Conservation (phyloP, 2,797 vertebrate species). For the Eurystomus glaucurus region DNA sequence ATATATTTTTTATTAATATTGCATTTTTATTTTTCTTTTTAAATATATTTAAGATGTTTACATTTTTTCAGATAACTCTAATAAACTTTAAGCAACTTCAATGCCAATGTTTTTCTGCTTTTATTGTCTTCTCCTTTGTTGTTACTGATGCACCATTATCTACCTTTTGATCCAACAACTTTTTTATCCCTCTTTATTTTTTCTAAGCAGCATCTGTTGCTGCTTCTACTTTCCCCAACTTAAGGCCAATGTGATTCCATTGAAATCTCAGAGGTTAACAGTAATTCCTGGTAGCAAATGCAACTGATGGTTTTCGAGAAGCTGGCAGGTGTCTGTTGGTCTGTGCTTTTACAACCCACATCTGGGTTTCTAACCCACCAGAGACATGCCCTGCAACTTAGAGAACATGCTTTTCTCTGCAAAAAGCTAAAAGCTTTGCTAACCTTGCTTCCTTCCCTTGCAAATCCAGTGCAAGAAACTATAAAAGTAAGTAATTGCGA, state of each 20-base stretch:
- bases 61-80: not conserved
- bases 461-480: not conserved
- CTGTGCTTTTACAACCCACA: not conserved
- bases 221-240: not conserved
- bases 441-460: not conserved
- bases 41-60: not conserved
- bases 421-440: not conserved
- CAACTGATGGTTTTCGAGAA: not conserved
- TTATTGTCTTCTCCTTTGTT: not conserved
- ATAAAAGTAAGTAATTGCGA: not conserved
- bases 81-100: not conserved
- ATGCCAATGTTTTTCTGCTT: not conserved
- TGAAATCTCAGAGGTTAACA: not conserved
- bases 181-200: not conserved
- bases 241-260: not conserved
- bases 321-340: not conserved
- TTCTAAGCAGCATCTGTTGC: not conserved
- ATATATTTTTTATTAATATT: not conserved
- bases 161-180: not conserved
- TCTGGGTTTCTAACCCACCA: not conserved
- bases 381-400: not conserved
- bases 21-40: not conserved
- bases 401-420: not conserved
- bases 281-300: not conserved
- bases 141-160: not conserved